Conservation (phyloP, 2,888 invertebrate species). For the Scelioninae gen. 1 region DNA sequence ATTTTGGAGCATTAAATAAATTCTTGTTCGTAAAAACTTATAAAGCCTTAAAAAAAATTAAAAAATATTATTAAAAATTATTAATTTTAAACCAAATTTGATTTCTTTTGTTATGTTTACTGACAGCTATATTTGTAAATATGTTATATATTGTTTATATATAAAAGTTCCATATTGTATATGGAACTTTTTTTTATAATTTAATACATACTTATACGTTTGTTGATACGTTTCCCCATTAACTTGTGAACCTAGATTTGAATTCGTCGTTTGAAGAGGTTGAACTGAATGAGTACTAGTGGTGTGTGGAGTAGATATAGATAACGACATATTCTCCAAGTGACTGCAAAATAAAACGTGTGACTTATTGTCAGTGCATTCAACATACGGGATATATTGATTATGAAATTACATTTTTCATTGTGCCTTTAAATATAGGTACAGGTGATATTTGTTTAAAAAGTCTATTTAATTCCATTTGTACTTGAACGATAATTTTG, state of each 20-base stretch:
- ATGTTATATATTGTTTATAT: background rate
- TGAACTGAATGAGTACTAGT: constrained; percentile 75
- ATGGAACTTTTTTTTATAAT: too few relatives aligned
- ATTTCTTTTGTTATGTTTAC: too few relatives aligned
- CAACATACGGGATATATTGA: background rate
- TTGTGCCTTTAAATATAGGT: too few relatives aligned
- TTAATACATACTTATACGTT: constrained; percentile 88
- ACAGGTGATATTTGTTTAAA: too few relatives aligned
- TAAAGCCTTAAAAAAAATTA: too few relatives aligned
- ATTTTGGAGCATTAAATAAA: too few relatives aligned
- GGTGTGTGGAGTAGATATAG: constrained; percentile 73
- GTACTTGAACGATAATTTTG: too few relatives aligned
- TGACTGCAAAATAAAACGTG: constrained; percentile 76
- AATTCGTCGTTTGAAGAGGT: constrained; percentile 75
- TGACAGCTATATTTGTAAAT: too few relatives aligned
- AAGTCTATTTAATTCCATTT: too few relatives aligned
- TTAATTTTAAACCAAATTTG: too few relatives aligned
- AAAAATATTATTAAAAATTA: too few relatives aligned
- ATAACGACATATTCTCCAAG: constrained; percentile 77
- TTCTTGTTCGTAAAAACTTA: too few relatives aligned
- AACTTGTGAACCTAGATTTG: constrained; percentile 46
- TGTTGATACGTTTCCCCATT: constrained; percentile 86
- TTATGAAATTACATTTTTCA: background rate
- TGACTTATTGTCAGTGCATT: background rate
- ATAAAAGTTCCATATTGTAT: background rate